These are phyloP conservation scores for Pangasianodon gigas DNA, from an alignment of 2,113 vertebrate species.

Conservation along the genomic window DNA sequence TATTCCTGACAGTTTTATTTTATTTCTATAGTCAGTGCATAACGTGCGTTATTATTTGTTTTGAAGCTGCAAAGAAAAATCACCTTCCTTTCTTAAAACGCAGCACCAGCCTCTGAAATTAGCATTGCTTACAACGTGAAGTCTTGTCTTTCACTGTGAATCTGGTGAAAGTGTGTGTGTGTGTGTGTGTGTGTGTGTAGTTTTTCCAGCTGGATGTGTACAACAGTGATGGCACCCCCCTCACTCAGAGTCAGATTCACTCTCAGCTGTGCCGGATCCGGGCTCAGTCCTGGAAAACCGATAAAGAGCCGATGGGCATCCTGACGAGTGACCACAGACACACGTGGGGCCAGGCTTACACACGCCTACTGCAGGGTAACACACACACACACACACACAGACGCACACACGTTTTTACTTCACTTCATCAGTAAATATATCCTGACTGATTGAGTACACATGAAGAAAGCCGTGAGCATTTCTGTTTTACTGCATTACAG, in stretches of 20 bases:
- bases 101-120: not conserved
- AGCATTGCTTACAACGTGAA: not conserved
- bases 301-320: slow-evolving; percentile 84
- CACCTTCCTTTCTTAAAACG: not conserved
- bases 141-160: not conserved
- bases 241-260: slow-evolving; percentile 82
- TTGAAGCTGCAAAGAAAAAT: not conserved
- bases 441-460: not conserved
- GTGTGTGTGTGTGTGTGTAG: slow-evolving; percentile 54
- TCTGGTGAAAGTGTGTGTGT: not conserved
- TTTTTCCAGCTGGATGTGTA: slow-evolving; percentile 86
- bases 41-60: not conserved
- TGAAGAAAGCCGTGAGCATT: not conserved
- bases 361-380: slow-evolving; percentile 77
- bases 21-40: not conserved
- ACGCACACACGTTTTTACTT: not conserved
- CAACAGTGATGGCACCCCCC: slow-evolving; percentile 80
- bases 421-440: not conserved
- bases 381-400: not conserved
- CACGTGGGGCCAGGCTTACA: slow-evolving; percentile 82
- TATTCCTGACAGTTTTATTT: not conserved
- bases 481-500: not conserved
- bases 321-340: slow-evolving; percentile 84
- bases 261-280: slow-evolving; percentile 78
- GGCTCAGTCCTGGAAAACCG: slow-evolving; percentile 82